A percentile compares a stretch with the other conserved stretches of the same genome.
These are phyloP conservation scores for Platichthys stellatus DNA, from an alignment of 2,113 vertebrate species.

Conservation along the genomic window DNA sequence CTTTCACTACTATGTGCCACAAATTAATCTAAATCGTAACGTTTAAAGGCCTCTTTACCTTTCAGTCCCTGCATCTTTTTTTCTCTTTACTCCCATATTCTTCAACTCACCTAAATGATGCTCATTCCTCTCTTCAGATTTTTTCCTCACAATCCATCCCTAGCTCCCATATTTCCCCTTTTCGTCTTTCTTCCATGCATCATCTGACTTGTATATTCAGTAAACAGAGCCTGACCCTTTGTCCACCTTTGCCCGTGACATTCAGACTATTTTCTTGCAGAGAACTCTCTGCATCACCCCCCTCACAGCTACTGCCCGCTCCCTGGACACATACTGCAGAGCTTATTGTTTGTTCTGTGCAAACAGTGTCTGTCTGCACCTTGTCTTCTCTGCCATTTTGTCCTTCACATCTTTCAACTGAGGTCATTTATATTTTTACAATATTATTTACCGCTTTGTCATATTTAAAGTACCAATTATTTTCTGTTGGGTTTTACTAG, in stretches of 20 bases:
- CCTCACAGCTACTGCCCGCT: neutral
- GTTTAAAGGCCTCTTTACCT: neutral
- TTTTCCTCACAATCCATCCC: neutral
- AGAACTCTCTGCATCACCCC: neutral
- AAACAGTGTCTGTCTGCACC: conserved; percentile 37
- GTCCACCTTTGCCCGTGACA: conserved; percentile 14
- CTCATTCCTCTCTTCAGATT: neutral
- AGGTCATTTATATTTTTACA: conserved; percentile 24
- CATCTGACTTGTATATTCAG: conserved; percentile 3
- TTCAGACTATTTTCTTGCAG: conserved; percentile 3
- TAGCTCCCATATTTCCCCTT: neutral
- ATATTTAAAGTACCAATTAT: too few species aligned
- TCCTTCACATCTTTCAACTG: conserved; percentile 8
- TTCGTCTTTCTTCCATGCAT: neutral
- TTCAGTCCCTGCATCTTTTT: conserved; percentile 2
- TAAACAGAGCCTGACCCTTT: conserved; percentile 27
- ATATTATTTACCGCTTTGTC: too few species aligned
- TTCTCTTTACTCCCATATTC: neutral
- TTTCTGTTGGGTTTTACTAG: too few species aligned
- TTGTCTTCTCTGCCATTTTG: conserved; percentile 15
- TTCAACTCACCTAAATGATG: neutral
- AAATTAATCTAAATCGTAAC: too few species aligned
- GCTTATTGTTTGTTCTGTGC: conserved; percentile 41
- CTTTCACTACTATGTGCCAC: too few species aligned
- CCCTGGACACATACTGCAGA: conserved; percentile 20